Evolutionary conservation across 1,140 invertebrate genomes (phyloP).

Genomic region (Musca vetustissima): DNA sequence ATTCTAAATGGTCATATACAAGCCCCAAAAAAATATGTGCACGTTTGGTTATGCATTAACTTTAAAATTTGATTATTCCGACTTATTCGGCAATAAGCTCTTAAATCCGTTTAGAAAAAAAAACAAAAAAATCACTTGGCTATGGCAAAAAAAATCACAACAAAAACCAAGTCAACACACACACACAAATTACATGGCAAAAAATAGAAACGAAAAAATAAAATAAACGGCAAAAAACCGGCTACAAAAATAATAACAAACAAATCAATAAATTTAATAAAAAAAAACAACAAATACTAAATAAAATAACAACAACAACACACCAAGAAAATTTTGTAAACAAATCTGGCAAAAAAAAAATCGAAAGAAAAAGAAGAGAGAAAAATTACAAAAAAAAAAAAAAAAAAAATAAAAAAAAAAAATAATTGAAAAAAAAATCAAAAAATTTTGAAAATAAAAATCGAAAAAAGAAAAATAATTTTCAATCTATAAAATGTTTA

Average conservation of each 20-base stretch:
- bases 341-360: neutral
- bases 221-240: constrained; percentile 17
- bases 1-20: no score
- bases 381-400: constrained; percentile 4
- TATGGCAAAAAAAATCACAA: no score
- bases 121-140: no score
- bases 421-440: neutral
- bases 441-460: constrained; percentile 1
- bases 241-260: constrained; percentile 1
- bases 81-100: no score
- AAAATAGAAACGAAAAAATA: constrained; percentile 3
- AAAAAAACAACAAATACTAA: constrained; percentile 9
- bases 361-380: neutral
- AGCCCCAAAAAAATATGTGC: no score
- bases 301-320: constrained; percentile 20
- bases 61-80: no score
- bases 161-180: no score
- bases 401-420: constrained; percentile 9
- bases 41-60: no score
- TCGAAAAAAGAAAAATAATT: constrained; percentile 15
- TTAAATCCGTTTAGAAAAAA: no score
- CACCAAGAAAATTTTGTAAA: constrained; percentile 21
- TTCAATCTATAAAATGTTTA: constrained; percentile 4
- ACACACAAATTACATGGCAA: neutral
- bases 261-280: constrained; percentile 10